Conservation (phyloP, 2,888 invertebrate species). For the Plebejus argus region DNA sequence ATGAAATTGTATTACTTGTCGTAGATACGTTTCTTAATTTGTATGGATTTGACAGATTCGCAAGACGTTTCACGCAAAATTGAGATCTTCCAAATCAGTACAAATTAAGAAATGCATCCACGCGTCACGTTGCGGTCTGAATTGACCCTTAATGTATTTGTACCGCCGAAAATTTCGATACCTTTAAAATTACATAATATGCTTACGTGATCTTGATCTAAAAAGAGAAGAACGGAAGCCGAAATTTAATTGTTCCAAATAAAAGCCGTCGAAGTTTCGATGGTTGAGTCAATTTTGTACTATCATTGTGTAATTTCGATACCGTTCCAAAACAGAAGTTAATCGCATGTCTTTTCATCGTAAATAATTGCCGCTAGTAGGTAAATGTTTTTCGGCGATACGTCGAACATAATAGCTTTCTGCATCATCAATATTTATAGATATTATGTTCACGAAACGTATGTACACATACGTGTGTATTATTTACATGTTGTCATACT, state of each 20-base stretch:
- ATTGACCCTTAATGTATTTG: no score
- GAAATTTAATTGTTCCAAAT: slow-evolving; percentile 2
- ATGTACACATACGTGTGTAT: slow-evolving; percentile 27
- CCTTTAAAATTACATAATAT: neutral
- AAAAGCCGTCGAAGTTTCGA: slow-evolving; percentile 27
- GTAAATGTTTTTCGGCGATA: slow-evolving; percentile 62
- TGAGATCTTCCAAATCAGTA: no score
- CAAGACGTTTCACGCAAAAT: no score
- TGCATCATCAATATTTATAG: slow-evolving; percentile 75
- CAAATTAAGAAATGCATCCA: no score
- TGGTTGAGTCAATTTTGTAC: slow-evolving; percentile 33
- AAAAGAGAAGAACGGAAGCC: neutral
- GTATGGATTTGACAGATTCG: no score
- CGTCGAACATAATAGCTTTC: slow-evolving; percentile 50
- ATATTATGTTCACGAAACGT: slow-evolving; percentile 34
- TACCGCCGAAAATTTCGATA: no score
- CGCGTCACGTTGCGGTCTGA: no score
- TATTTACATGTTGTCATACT: slow-evolving; percentile 5
- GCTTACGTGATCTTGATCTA: neutral
- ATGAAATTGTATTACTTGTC: no score
- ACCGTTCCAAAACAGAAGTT: slow-evolving; percentile 56
- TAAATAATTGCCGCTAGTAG: slow-evolving; percentile 62
- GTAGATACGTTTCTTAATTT: no score
- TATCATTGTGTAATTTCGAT: slow-evolving; percentile 44
- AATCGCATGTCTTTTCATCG: slow-evolving; percentile 70